These are phyloP conservation scores for Drosophila parabipectinata DNA, from an alignment of 1,140 invertebrate species.

Conservation along the genomic window DNA sequence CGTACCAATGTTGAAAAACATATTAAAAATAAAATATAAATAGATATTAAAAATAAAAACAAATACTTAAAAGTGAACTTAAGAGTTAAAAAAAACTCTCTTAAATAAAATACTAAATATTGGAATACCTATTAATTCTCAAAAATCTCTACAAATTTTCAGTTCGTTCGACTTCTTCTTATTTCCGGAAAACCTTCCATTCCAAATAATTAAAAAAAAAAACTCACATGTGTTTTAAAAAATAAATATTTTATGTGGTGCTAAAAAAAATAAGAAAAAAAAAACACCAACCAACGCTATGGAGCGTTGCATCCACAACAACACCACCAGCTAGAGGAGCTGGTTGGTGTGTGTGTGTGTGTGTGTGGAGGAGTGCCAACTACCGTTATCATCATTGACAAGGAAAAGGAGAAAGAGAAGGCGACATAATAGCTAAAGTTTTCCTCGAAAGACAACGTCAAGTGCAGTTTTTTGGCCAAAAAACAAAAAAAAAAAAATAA, in stretches of 20 bases:
- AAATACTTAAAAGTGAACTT: neutral
- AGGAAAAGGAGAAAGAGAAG: neutral
- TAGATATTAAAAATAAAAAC: neutral
- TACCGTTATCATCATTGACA: conserved; percentile 15
- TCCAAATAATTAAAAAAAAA: neutral
- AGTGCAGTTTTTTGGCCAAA: conserved; percentile 27
- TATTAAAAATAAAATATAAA: neutral
- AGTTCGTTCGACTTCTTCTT: neutral
- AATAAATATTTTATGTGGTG: conserved; percentile 23
- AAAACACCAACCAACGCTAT: conserved; percentile 37
- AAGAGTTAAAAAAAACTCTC: neutral
- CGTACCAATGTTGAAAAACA: conserved; percentile 8
- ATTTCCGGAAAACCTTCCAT: neutral
- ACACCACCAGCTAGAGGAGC: conserved; percentile 25
- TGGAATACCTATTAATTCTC: neutral
- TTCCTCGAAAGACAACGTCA: conserved; percentile 34
- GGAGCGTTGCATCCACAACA: conserved; percentile 62
- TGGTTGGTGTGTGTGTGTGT: neutral
- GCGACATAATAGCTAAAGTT: conserved; percentile 34
- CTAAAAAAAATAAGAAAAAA: conserved; percentile 2
- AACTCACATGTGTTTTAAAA: conserved; percentile 22
- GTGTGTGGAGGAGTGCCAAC: conserved; percentile 47
- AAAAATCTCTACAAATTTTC: conserved; percentile 1
- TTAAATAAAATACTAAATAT: neutral
- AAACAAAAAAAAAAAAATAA: neutral